phyloP scores from a whole-genome alignment of 2,113 vertebrate species.

The Gymnocephalus cernua region DNA sequence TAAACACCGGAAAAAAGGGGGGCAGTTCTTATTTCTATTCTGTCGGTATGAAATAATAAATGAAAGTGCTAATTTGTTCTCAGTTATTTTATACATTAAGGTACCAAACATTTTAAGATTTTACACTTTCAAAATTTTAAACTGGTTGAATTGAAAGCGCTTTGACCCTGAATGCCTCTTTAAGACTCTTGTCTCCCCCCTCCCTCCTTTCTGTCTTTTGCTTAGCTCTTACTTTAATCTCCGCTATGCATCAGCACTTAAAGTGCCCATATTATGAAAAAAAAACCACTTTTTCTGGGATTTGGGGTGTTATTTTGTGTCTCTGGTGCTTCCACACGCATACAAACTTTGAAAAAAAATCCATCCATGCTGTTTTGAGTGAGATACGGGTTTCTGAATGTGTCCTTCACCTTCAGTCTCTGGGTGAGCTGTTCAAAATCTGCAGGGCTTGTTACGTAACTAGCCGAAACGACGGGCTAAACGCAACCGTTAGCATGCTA shows the following conservation, averaged over 20 bases:
- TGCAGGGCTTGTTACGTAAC: too few species aligned
- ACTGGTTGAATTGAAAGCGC: constrained; percentile 35
- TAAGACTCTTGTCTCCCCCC: constrained; percentile 5
- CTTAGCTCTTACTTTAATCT: constrained; percentile 62
- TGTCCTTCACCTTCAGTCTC: too few species aligned
- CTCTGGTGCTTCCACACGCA: too few species aligned
- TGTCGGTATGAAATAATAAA: not conserved
- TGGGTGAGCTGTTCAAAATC: too few species aligned
- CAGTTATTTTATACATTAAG: constrained; percentile 29
- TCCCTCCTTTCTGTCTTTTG: constrained; percentile 14
- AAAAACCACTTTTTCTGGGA: too few species aligned
- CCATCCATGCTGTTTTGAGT: too few species aligned
- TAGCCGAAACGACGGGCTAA: too few species aligned
- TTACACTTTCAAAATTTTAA: constrained; percentile 28
- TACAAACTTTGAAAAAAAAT: too few species aligned
- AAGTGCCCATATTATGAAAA: too few species aligned
- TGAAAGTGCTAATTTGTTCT: constrained; percentile 16
- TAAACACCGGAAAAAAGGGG: constrained; percentile 24
- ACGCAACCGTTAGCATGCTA: too few species aligned
- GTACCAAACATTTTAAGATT: constrained; percentile 50
- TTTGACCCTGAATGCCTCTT: constrained; percentile 27
- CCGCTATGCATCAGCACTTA: constrained; percentile 79
- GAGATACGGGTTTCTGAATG: too few species aligned
- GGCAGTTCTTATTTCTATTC: constrained; percentile 7
- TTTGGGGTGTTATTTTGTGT: too few species aligned